These are phyloP conservation scores for Agrotis segetum DNA, from an alignment of 2,888 invertebrate genomes.

Conservation along the genomic window DNA sequence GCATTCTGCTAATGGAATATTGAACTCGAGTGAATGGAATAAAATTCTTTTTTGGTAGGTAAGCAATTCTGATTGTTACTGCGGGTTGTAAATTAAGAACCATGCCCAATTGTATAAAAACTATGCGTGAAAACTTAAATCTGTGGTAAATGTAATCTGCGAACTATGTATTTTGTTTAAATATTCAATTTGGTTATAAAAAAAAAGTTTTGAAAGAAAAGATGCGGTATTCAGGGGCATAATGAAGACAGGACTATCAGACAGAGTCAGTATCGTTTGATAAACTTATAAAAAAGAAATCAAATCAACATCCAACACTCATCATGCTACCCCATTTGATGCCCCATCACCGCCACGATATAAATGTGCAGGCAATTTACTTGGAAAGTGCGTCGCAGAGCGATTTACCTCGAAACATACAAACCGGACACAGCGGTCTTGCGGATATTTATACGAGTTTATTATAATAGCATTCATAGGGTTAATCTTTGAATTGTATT, in stretches of 20 bases:
- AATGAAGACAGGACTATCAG: no score
- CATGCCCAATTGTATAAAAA: background rate
- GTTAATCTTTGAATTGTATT: constrained; percentile 11
- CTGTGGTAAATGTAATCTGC: no score
- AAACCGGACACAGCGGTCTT: constrained; percentile 58
- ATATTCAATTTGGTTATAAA: no score
- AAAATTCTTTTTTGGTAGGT: background rate
- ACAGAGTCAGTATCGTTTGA: no score
- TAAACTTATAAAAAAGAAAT: constrained; percentile 5
- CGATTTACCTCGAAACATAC: constrained; percentile 74
- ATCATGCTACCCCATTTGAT: constrained; percentile 39
- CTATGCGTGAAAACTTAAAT: background rate
- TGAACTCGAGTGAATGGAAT: background rate
- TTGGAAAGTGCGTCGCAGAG: constrained; percentile 70
- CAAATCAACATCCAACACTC: constrained; percentile 15
- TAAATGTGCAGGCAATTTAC: constrained; percentile 53
- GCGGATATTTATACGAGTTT: constrained; percentile 27
- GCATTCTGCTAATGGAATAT: constrained; percentile 14
- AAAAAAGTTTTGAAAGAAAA: no score
- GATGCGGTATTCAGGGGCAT: no score
- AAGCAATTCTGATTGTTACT: background rate
- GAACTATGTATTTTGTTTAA: no score
- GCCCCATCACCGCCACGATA: constrained; percentile 33
- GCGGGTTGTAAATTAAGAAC: background rate
- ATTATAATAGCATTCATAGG: background rate